These are phyloP conservation scores for Pelecanoides urinatrix DNA, from an alignment of 2,113 vertebrate species.

Conservation along the genomic window DNA sequence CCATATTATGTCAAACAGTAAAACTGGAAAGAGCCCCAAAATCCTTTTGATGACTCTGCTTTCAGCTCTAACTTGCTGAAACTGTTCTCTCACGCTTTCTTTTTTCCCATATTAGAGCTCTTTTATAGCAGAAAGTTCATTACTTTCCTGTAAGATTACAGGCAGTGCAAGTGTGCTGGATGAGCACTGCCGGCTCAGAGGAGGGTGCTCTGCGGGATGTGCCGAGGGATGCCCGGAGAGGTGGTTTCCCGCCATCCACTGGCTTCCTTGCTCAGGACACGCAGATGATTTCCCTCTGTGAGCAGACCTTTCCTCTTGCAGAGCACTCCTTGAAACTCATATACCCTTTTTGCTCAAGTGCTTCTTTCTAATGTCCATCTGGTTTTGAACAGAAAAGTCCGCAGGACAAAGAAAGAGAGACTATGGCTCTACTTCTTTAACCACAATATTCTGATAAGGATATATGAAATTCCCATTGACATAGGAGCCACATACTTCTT, in stretches of 20 bases:
- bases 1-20: background rate
- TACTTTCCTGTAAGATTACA: background rate
- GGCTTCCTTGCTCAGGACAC: background rate
- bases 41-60: background rate
- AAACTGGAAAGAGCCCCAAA: background rate
- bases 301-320: background rate
- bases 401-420: background rate
- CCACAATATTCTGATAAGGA: slow-evolving; percentile 6
- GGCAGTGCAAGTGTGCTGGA: background rate
- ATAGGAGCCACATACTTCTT: background rate
- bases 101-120: background rate
- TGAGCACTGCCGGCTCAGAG: rapidly evolving
- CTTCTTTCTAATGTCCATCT: background rate
- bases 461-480: background rate
- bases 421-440: background rate
- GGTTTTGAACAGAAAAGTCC: background rate
- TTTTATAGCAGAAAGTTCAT: background rate
- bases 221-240: background rate
- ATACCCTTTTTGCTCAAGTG: background rate
- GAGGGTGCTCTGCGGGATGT: rapidly evolving
- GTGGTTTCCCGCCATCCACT: rapidly evolving
- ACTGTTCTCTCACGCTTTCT: background rate
- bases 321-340: background rate
- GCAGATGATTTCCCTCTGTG: background rate
- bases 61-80: background rate